Conservation (phyloP, 2,888 invertebrate species). For the Trissoscelio sp. region DNA sequence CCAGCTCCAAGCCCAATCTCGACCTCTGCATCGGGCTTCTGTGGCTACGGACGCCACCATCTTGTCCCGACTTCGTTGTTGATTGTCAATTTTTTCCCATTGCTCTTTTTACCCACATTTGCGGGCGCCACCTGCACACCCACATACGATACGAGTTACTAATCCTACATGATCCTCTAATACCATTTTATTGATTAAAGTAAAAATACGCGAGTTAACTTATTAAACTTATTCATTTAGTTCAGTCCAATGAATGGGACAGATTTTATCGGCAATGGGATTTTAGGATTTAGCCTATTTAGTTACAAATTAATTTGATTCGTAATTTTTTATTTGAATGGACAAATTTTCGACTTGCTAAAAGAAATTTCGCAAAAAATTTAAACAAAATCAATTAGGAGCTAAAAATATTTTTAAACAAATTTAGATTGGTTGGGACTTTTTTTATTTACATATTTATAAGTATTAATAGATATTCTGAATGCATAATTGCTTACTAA, state of each 20-base stretch:
- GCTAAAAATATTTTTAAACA: too few species aligned
- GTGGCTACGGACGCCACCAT: conserved; percentile 68
- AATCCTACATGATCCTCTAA: conserved; percentile 29
- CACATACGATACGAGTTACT: conserved; percentile 44
- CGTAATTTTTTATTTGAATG: too few species aligned
- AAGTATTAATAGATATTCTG: too few species aligned
- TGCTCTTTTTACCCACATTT: conserved; percentile 77
- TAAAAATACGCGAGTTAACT: conserved; percentile 22
- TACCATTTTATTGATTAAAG: conserved; percentile 35
- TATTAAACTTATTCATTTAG: conserved; percentile 20
- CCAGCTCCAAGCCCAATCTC: conserved; percentile 72
- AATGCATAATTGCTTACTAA: too few species aligned
- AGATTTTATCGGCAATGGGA: neutral
- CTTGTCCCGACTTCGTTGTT: conserved; percentile 71
- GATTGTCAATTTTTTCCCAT: conserved; percentile 78
- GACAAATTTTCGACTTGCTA: too few species aligned
- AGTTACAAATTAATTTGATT: too few species aligned
- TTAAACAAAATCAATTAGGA: too few species aligned
- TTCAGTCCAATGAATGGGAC: neutral
- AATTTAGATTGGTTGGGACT: too few species aligned
- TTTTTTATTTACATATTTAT: too few species aligned
- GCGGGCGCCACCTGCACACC: conserved; percentile 74
- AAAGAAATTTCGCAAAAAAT: too few species aligned
- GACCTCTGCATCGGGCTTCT: conserved; percentile 70
- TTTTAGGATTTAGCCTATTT: neutral